phyloP scores from a whole-genome alignment of 1,140 invertebrate species.

The Drosophila athabasca region DNA sequence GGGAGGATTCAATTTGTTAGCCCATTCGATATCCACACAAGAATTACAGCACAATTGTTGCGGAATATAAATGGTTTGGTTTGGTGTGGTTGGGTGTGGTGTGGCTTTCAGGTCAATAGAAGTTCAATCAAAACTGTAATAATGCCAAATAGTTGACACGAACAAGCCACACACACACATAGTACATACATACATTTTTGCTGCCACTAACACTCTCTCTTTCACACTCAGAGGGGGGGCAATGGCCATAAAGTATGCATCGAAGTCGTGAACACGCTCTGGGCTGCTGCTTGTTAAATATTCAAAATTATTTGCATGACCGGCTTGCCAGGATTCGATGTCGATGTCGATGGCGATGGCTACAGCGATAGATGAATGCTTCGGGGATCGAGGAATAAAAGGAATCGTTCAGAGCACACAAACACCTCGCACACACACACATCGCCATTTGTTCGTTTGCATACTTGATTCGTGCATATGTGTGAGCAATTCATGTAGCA shows the following conservation, averaged over 20 bases:
- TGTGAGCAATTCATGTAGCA: conserved; percentile 73
- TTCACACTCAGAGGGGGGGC: neutral
- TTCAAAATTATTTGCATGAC: conserved; percentile 78
- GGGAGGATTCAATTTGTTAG: conserved; percentile 33
- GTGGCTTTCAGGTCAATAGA: conserved; percentile 35
- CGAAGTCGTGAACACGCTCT: conserved; percentile 53
- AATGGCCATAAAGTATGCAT: conserved; percentile 71
- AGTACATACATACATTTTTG: neutral
- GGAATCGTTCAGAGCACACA: conserved; percentile 29
- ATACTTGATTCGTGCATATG: conserved; percentile 72
- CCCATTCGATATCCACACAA: too few relatives aligned
- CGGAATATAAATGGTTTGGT: conserved; percentile 36
- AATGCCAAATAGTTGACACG: conserved; percentile 56
- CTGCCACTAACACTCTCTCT: too few relatives aligned
- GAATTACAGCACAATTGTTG: conserved; percentile 19
- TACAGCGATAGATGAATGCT: neutral
- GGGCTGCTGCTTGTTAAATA: conserved; percentile 69
- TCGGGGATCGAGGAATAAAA: conserved; percentile 14
- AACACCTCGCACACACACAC: conserved; percentile 24
- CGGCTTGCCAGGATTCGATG: conserved; percentile 42
- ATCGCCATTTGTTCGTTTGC: conserved; percentile 67
- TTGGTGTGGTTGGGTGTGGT: neutral
- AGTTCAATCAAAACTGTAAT: conserved; percentile 40
- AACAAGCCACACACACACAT: conserved; percentile 4
- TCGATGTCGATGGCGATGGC: conserved; percentile 21